Conservation (phyloP, 2,113 vertebrate species). For the Rallus limicola region DNA sequence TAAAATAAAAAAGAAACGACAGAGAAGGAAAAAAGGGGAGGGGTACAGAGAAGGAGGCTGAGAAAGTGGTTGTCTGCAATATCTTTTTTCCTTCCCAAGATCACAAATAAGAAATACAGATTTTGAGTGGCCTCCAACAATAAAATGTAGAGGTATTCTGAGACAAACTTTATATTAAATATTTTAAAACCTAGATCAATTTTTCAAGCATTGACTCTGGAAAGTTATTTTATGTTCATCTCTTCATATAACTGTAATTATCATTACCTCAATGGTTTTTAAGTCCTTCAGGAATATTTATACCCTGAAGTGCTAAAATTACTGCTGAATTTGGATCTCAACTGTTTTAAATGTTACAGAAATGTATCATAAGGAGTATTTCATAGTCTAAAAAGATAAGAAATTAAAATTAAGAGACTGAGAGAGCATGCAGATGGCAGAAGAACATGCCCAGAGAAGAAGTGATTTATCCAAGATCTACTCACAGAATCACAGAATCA, state of each 20-base stretch:
- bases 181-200: neutral
- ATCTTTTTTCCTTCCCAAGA: neutral
- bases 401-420: neutral
- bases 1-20: neutral
- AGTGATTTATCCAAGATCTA: neutral
- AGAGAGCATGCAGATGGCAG: neutral
- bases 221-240: neutral
- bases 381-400: neutral
- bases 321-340: neutral
- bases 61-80: neutral
- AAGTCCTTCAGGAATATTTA: neutral
- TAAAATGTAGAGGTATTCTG: neutral
- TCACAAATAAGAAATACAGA: neutral
- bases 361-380: neutral
- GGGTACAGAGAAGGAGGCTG: neutral
- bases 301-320: slow-evolving; percentile 7
- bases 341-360: neutral
- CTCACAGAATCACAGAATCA: neutral
- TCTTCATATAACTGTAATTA: neutral
- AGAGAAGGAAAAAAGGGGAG: too few species aligned
- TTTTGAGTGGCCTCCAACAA: neutral
- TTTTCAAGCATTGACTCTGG: neutral
- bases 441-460: neutral
- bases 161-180: neutral
- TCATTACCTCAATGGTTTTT: neutral